These are phyloP conservation scores for Sigmodon hispidus DNA, from an alignment of 2,113 vertebrate genomes.

Conservation along the genomic window DNA sequence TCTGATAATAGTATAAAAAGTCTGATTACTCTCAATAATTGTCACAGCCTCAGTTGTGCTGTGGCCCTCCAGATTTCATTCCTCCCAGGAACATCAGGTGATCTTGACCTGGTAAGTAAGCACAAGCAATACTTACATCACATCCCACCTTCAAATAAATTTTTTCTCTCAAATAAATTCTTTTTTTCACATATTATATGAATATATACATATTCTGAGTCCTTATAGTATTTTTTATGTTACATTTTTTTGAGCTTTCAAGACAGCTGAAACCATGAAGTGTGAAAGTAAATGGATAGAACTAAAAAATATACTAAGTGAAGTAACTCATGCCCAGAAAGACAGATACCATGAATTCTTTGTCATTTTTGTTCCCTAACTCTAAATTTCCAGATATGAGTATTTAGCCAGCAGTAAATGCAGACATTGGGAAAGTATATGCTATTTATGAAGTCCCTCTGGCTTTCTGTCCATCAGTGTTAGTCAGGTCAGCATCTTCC, in stretches of 20 bases:
- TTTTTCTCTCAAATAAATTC: not conserved
- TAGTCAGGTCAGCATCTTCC: not conserved
- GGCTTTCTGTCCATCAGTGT: too few species aligned
- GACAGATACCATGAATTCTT: not conserved
- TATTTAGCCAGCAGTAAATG: not conserved
- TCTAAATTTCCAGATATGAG: not conserved
- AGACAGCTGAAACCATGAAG: not conserved
- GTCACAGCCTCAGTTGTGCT: not conserved
- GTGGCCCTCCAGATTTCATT: not conserved
- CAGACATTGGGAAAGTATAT: not conserved
- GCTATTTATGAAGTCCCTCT: not conserved
- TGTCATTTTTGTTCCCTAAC: not conserved
- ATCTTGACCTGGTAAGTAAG: too few species aligned
- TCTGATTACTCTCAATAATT: not conserved
- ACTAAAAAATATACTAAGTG: not conserved
- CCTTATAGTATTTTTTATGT: not conserved
- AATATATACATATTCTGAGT: not conserved
- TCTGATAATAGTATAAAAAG: not conserved
- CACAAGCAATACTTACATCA: too few species aligned
- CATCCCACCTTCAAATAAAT: not conserved
- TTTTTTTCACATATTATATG: not conserved
- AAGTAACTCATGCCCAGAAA: not conserved
- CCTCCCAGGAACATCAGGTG: not conserved
- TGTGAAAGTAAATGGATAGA: not conserved
- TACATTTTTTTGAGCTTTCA: not conserved